Percentiles rank a stretch among this genome's conserved stretches.
These are phyloP conservation scores for Apamea monoglypha DNA, from an alignment of 2,888 invertebrate species.

Conservation along the genomic window DNA sequence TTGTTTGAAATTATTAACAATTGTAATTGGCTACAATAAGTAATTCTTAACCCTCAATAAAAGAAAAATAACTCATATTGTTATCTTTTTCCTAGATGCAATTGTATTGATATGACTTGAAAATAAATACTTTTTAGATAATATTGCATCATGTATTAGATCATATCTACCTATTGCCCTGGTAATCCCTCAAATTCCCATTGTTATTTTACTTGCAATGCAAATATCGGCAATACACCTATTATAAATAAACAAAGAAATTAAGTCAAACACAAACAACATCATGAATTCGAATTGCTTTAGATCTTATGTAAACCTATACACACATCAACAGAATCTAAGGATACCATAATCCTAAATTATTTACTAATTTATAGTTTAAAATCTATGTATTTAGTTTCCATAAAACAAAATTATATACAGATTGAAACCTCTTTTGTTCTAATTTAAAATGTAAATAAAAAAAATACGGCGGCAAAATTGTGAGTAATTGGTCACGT, in stretches of 20 bases:
- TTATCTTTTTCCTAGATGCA: conserved; percentile 47
- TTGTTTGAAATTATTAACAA: conserved; percentile 52
- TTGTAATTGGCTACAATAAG: conserved; percentile 65
- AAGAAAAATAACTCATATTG: conserved; percentile 52
- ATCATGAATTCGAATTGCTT: too few relatives aligned
- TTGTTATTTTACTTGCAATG: not conserved
- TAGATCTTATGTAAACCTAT: too few relatives aligned
- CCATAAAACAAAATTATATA: too few relatives aligned
- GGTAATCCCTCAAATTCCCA: not conserved
- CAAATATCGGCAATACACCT: not conserved
- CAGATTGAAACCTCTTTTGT: too few relatives aligned
- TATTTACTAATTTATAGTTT: too few relatives aligned
- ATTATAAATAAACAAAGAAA: not conserved
- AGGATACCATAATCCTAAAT: too few relatives aligned
- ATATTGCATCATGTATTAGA: not conserved
- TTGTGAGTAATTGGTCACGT: too few relatives aligned
- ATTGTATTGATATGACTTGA: conserved; percentile 32
- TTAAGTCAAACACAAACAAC: too few relatives aligned
- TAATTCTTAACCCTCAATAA: conserved; percentile 67
- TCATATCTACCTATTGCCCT: not conserved
- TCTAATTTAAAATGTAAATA: too few relatives aligned
- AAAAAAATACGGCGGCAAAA: too few relatives aligned
- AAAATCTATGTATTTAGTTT: too few relatives aligned
- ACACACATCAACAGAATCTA: too few relatives aligned
- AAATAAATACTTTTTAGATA: conserved; percentile 43